phyloP scores from a whole-genome alignment of 2,888 invertebrate species.

The Endomychus coccineus region DNA sequence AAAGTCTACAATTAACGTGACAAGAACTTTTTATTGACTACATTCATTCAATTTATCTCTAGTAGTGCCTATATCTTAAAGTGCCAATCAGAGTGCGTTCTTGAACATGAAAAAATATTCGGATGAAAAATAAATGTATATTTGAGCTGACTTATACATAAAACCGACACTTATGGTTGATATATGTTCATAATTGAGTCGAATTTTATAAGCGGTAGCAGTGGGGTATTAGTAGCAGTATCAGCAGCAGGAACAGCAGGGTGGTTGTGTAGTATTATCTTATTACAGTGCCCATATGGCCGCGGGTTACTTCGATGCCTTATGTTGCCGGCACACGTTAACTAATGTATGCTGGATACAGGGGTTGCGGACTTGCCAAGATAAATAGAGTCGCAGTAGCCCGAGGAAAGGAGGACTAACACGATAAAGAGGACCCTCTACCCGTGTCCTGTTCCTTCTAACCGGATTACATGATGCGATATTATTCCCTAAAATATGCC shows the following conservation, averaged over 20 bases:
- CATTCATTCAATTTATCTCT: no score
- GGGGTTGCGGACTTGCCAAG: constrained; percentile 38
- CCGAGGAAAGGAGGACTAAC: constrained; percentile 40
- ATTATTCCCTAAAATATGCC: no score
- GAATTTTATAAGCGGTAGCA: constrained; percentile 11
- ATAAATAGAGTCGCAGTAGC: constrained; percentile 43
- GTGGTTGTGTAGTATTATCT: constrained; percentile 32
- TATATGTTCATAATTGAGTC: constrained; percentile 14
- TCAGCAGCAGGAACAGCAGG: constrained; percentile 14
- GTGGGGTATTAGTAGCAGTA: constrained; percentile 4
- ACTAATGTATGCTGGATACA: constrained; percentile 38
- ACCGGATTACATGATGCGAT: constrained; percentile 39
- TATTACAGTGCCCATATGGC: constrained; percentile 39
- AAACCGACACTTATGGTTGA: no score
- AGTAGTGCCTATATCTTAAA: no score
- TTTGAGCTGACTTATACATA: no score
- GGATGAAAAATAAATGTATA: no score
- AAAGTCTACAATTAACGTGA: no score
- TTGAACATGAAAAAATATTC: no score
- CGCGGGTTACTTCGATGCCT: constrained; percentile 34
- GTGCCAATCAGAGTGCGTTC: no score
- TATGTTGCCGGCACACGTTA: constrained; percentile 37
- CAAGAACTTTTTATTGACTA: no score
- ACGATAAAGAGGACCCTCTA: constrained; percentile 39
- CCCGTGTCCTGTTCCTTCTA: constrained; percentile 26